phyloP scores from a whole-genome alignment of 2,113 vertebrate species.

The Otus sunia region DNA sequence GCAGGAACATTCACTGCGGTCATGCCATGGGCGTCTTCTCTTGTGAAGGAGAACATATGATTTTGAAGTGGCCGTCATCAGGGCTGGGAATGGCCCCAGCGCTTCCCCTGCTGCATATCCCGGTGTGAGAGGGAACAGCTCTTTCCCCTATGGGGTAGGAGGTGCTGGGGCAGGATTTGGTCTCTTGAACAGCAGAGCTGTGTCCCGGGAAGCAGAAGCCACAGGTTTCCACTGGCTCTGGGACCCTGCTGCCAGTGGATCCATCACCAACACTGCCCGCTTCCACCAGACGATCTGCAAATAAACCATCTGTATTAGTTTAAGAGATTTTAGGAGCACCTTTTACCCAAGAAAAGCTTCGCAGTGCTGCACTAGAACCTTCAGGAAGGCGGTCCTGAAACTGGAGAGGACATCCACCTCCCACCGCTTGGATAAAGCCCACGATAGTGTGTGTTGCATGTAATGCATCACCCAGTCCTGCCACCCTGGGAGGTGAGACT shows the following conservation, averaged over 20 bases:
- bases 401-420: background rate
- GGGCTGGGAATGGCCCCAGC: background rate
- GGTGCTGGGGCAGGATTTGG: background rate
- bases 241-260: background rate
- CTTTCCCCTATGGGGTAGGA: background rate
- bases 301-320: fast-evolving
- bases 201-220: constrained; percentile 86
- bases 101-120: background rate
- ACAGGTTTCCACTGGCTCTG: constrained; percentile 84
- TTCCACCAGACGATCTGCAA: constrained; percentile 70
- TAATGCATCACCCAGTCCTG: background rate
- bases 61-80: constrained; percentile 23
- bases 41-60: constrained; percentile 75
- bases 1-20: fast-evolving
- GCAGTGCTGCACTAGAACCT: background rate
- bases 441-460: fast-evolving
- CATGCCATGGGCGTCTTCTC: constrained; percentile 37
- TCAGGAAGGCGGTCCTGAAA: background rate
- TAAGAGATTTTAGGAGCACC: background rate
- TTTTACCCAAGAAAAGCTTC: background rate
- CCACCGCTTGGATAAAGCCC: background rate
- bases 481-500: background rate
- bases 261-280: background rate
- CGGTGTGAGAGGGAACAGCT: background rate
- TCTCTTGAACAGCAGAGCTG: constrained; percentile 41